Percentiles rank a stretch among this genome's conserved stretches.
Evolutionary conservation across 2,888 invertebrate genomes (phyloP).

Genomic region (Oscheius sp.): DNA sequence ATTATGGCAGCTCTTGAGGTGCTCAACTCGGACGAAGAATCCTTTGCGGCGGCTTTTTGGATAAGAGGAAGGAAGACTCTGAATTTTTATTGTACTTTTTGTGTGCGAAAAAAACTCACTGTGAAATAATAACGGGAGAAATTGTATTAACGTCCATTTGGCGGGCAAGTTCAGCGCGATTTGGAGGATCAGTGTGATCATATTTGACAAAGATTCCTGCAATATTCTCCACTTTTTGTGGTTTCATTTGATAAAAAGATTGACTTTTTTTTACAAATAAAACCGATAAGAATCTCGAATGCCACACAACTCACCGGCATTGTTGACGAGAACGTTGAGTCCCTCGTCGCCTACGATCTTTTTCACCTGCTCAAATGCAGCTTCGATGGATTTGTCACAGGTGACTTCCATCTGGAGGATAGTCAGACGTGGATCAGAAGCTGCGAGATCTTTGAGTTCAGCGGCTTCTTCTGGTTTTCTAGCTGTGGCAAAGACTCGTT

Average conservation of each 20-base stretch:
- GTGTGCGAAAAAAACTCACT: conserved; percentile 6
- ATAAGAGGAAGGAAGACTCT: conserved; percentile 39
- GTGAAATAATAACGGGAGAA: conserved; percentile 33
- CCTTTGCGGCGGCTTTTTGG: conserved; percentile 21
- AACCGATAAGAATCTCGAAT: no score
- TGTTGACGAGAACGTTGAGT: conserved; percentile 34
- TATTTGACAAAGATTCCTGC: conserved; percentile 23
- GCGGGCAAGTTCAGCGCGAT: conserved; percentile 76
- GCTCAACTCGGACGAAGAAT: conserved; percentile 5
- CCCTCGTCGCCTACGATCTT: conserved; percentile 41
- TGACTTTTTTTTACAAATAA: no score
- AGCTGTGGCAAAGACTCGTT: conserved; percentile 16
- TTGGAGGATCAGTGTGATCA: conserved; percentile 55
- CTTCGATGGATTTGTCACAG: conserved; percentile 32
- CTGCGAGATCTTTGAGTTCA: conserved; percentile 28
- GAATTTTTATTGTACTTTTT: neutral
- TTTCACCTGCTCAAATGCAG: conserved; percentile 25
- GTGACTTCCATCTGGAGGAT: conserved; percentile 38
- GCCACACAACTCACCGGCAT: no score
- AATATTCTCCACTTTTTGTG: no score
- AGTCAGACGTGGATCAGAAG: conserved; percentile 25
- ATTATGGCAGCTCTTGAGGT: conserved; percentile 38
- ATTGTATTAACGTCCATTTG: conserved; percentile 80
- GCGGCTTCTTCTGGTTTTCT: conserved; percentile 27
- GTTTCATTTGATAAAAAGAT: no score